Evolutionary conservation across 2,113 vertebrate species (phyloP), one percentile per base, ranked within the genome.

Genomic region (Cebidichthys violaceus): DNA sequence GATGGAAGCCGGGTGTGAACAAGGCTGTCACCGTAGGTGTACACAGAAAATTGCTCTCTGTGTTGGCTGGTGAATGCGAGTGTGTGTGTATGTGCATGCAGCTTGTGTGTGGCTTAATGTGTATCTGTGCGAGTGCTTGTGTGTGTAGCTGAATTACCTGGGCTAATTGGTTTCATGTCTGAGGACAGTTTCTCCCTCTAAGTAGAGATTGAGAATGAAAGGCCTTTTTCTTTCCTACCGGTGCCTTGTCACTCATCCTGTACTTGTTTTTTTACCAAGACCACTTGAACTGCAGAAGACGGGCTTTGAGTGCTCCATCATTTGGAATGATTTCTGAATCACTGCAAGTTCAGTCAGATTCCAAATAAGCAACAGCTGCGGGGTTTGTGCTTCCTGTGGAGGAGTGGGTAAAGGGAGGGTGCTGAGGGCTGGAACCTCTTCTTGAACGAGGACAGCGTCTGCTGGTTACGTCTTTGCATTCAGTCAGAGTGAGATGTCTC

Each of bases 1-100:
- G 92, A 90, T 90, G 76, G 90, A 91, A 88, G 86, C 80, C 17
- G 35, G 67, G 83, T 89, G 86, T 91, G 91, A 93, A 90, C 90
- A 89, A 89, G 87, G 33, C 88, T 92, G 92, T 92, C 92, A 77
- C 77, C 78, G 85, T 86, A 90, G 85, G 82, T 85, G 77, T 82
- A 89, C 80, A 90, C 52, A 69, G 86, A 88, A 85, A 88, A 90
- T 87, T 84, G 88, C 79, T 81, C 86, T 77, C 54, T 47, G 77
- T 71, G 75, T 83, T 81, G 75, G 84, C 82, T 81, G 31, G 41
- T 77, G 67, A 14, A 52, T 54, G 31, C 31, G 41, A 50, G 29
- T 29, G 41, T 52, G 67, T 50, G 41, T 18, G 31, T 6, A 75
- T 67, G 41, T 59, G 47, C 11, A 33, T 41, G 65, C 20, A 57